Evolutionary conservation across 2,888 invertebrate species (phyloP), one percentile per base, ranked within the genome.

Genomic region (Drosophila macrospina): DNA sequence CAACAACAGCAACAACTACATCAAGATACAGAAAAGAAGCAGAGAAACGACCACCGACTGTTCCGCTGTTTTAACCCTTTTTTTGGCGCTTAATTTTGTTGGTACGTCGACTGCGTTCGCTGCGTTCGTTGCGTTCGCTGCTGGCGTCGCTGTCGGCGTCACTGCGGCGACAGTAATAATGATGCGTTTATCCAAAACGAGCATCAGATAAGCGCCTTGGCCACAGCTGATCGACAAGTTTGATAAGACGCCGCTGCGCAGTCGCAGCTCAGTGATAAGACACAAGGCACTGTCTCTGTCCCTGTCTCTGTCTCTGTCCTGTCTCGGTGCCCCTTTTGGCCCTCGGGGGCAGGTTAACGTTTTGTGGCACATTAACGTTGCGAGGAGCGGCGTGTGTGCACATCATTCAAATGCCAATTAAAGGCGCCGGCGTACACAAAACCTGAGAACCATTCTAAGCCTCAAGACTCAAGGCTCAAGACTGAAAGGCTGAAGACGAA

Each of bases 111-210:
- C 57, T n/a, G 24, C 41, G 6, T 32, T 32, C 7, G 15, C 32
- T 48, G 28, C 32, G 4, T 20, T 20, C n/a, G 41, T 51, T 28
- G 28, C 36, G 44, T 32, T 61, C 65, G 68, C 54, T 10, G 47
- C 47, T 45, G 28, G 30, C 44, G 28, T 16, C 20, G 48, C 56
- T 39, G 45, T 28, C 47, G 69, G 52, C 50, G 62, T 62, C 63
- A 63, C 60, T 55, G 80, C 84, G 75, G 85, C 82, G 75, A 78
- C 87, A 84, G 86, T 80, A 89, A 89, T 89, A 89, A 89, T 89
- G 89, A 89, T 89, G 89, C 89, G 89, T 89, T 89, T 89, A 89
- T 89, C 89, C 89, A 84, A 88, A 89, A 89, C 89, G 86, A 89
- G 89, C 89, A 89, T 89, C 89, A 89, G 89, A 89, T 89, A 89